Conservation (phyloP, 2,113 vertebrate genomes). For the Tautogolabrus adspersus region DNA sequence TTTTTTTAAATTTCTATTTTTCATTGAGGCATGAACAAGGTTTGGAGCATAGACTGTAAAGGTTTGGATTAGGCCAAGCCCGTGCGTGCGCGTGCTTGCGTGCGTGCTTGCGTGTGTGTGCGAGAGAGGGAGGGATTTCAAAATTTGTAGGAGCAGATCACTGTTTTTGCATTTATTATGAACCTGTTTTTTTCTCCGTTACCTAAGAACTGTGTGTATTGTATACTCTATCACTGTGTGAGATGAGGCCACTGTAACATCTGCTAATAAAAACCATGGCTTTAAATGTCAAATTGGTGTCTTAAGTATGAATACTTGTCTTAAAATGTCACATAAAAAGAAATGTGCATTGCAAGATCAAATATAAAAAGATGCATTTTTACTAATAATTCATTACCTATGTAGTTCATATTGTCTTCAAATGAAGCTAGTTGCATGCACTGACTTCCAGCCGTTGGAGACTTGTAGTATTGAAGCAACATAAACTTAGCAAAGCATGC, state of each 20-base stretch:
- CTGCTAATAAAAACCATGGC: slow-evolving; percentile 28
- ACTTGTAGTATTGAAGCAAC: not conserved
- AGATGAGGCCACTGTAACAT: slow-evolving; percentile 24
- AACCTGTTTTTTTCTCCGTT: not conserved
- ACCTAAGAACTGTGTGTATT: slow-evolving; percentile 3
- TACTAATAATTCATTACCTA: not conserved
- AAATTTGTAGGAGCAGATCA: slow-evolving; percentile 5
- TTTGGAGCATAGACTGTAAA: no score
- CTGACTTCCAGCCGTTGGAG: not conserved
- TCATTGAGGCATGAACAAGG: not conserved
- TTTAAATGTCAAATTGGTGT: slow-evolving; percentile 57
- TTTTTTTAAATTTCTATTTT: not conserved
- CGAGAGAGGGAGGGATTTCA: not conserved
- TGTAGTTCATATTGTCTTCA: not conserved
- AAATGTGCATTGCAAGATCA: slow-evolving; percentile 7
- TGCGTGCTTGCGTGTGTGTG: not conserved
- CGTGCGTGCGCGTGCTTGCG: not conserved
- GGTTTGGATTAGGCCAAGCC: no score
- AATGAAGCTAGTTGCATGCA: not conserved
- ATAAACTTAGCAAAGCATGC: slow-evolving; percentile 40
- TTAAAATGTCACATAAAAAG: slow-evolving; percentile 13
- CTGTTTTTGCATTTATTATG: slow-evolving; percentile 23
- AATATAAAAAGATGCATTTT: slow-evolving; percentile 18
- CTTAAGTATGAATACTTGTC: slow-evolving; percentile 17
- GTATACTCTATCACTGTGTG: slow-evolving; percentile 29